These are phyloP conservation scores for Beroe forskalii DNA, from an alignment of 37 sponge, comb jelly and placozoan species.

Conservation along the genomic window DNA sequence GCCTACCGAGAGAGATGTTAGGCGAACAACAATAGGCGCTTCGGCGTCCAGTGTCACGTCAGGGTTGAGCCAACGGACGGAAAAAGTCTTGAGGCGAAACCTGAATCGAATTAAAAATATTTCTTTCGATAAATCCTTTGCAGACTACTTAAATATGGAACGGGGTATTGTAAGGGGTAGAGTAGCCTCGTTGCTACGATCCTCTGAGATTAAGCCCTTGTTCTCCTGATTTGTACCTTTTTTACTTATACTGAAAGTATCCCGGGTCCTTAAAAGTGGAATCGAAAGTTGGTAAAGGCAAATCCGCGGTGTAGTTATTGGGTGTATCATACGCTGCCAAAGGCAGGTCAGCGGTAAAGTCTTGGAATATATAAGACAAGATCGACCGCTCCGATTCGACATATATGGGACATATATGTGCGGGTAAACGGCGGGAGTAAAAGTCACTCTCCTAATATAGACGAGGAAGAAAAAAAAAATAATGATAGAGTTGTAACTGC, in stretches of 20 bases:
- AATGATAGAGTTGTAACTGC: too few species aligned
- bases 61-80: constrained; percentile 56
- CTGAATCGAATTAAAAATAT: constrained; percentile 65
- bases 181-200: constrained; percentile 84
- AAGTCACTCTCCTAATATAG: too few species aligned
- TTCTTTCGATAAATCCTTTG: constrained; percentile 48
- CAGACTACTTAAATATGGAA: neutral
- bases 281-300: too few species aligned
- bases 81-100: constrained; percentile 60
- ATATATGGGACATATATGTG: too few species aligned
- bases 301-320: too few species aligned
- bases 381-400: too few species aligned
- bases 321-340: too few species aligned
- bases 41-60: constrained; percentile 64
- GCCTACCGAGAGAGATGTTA: constrained; percentile 69
- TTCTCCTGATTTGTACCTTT: constrained; percentile 64
- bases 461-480: too few species aligned
- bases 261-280: constrained; percentile 39
- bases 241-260: neutral
- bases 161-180: constrained; percentile 86
- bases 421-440: too few species aligned
- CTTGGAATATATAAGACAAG: too few species aligned
- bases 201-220: constrained; percentile 78
- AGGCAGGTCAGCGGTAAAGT: too few species aligned
- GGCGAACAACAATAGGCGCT: constrained; percentile 68